Percentiles rank a stretch among this genome's conserved stretches.
Conservation (phyloP, 2,797 vertebrate species). For the Harpagifer antarcticus region DNA sequence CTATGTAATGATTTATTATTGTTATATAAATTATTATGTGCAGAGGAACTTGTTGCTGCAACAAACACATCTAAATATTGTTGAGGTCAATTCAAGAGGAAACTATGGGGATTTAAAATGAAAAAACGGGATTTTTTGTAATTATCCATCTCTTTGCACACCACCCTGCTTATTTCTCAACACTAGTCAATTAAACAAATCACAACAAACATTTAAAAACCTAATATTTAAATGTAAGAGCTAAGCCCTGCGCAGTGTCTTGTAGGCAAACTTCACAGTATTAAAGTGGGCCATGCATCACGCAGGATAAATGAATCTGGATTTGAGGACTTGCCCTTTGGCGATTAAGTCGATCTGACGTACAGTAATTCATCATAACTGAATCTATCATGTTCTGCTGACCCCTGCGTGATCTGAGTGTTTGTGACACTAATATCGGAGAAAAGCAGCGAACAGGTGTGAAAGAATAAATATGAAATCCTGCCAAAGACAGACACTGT, state of each 20-base stretch:
- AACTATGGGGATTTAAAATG: too few species aligned
- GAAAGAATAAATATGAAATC: neutral
- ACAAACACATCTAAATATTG: conserved; percentile 38
- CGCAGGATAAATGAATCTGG: conserved; percentile 91
- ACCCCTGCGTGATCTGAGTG: conserved; percentile 24
- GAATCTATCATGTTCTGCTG: conserved; percentile 53
- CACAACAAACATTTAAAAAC: neutral
- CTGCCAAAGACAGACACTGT: neutral
- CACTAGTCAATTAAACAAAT: neutral
- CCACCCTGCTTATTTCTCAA: neutral
- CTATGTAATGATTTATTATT: conserved; percentile 50
- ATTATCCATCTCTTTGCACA: too few species aligned
- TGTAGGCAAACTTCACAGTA: neutral
- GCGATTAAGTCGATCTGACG: conserved; percentile 85
- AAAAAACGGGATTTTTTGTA: too few species aligned
- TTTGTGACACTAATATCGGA: conserved; percentile 9
- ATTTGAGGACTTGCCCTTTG: conserved; percentile 90
- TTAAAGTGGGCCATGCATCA: conserved; percentile 81
- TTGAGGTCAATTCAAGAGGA: neutral
- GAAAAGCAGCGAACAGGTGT: conserved; percentile 46
- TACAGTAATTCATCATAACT: conserved; percentile 88
- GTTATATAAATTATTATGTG: neutral
- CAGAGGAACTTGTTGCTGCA: conserved; percentile 66
- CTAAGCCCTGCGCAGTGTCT: neutral
- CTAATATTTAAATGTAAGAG: neutral